These are phyloP conservation scores for Drosophila hydei DNA, from an alignment of 1,140 invertebrate species.

Conservation along the genomic window DNA sequence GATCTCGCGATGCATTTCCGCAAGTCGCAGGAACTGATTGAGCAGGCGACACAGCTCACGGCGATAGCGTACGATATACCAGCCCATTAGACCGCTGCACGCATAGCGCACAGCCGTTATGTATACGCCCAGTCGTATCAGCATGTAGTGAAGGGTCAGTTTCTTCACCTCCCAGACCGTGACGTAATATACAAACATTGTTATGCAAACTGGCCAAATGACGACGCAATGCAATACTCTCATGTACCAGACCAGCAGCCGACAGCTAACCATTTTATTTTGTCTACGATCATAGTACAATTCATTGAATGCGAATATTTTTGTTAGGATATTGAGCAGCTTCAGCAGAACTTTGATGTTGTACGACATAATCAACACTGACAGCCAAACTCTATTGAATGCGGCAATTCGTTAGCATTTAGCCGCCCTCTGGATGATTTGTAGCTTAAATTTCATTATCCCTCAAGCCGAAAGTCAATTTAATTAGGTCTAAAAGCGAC, in stretches of 20 bases:
- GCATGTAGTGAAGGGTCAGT: not conserved
- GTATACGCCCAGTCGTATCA: not conserved
- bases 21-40: not conserved
- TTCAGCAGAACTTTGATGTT: not conserved
- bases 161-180: not conserved
- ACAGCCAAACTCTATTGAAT: not conserved
- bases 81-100: not conserved
- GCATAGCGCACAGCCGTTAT: not conserved
- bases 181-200: not conserved
- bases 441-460: not conserved
- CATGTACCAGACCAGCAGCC: not conserved
- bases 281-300: not conserved
- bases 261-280: not conserved
- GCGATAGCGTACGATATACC: not conserved
- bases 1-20: not conserved
- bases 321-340: not conserved
- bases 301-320: conserved; percentile 1
- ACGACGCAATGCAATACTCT: not conserved
- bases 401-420: too few relatives aligned
- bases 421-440: too few relatives aligned
- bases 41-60: not conserved
- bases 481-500: not conserved
- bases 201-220: not conserved
- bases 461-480: not conserved
- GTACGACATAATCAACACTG: not conserved